Base-by-base conservation (phyloP, 2,888 invertebrate genomes). In the Atethmia centrago region DNA sequence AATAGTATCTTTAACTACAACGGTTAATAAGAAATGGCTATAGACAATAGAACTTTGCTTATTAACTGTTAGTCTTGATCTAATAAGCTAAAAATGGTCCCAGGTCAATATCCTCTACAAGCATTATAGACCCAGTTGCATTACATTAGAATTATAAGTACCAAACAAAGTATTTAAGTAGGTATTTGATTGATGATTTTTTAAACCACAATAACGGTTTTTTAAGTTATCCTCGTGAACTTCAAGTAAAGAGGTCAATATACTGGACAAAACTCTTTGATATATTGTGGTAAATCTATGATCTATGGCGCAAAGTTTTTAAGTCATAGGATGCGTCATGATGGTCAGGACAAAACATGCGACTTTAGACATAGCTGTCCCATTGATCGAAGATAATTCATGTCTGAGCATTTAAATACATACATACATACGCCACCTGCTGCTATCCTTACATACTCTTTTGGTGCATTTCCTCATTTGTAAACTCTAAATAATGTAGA, bases 191-290 rank as follows among this genome's bases (percentile, higher is more conserved):
- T 72, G 12, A 87, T 85, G 76, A 65, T 69, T 72, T 82, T 77
- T 66, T 59, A 74, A 85, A 79, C 77, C 83, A 73, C 76, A 78
- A 28, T 86, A 85, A 85, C 85, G 77, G 85, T 59, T 7, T n/a
- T n/a, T 36, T 25, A 56, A 31, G 49, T 71, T 72, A 71, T 64
- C 47, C 77, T 74, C 62, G 80, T 69, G 28, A 40, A 65, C 31
- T 4, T 25, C 1, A 58, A 56, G 67, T 65, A 71, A 82, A 73
- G 61, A 71, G 87, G 79, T 85, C 83, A 82, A 69, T 77, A 71
- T 72, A 77, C 87, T 64, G 62, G 58, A 67, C 63, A 71, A 55
- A 71, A 63, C 72, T 64, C 59, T 74, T 75, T 85, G 77, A 85
- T 76, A 61, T 76, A 74, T 77, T 86, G 55, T 72, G 49, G 58